These are phyloP conservation scores for Procavia capensis DNA, from an alignment of 2,113 vertebrate species.

Conservation along the genomic window DNA sequence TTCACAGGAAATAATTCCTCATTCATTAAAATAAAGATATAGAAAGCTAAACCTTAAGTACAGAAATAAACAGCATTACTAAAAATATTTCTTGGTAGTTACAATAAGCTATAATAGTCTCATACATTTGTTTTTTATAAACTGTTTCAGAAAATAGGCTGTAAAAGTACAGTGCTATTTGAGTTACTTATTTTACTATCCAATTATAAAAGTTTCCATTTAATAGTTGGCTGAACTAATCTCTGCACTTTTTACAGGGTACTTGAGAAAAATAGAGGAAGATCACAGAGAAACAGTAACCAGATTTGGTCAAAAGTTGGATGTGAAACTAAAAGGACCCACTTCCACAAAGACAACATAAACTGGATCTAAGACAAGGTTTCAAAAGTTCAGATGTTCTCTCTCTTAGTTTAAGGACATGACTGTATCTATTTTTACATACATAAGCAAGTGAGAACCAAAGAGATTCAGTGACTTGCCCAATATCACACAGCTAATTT, in stretches of 20 bases:
- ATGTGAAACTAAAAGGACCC: neutral
- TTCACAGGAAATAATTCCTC: slow-evolving; percentile 25
- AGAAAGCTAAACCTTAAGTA: slow-evolving; percentile 39
- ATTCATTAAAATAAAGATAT: slow-evolving; percentile 34
- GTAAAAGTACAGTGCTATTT: neutral
- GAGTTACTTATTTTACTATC: slow-evolving; percentile 46
- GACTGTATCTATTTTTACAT: neutral
- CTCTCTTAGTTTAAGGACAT: neutral
- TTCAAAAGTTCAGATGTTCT: slow-evolving; percentile 2
- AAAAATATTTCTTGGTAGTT: slow-evolving; percentile 50
- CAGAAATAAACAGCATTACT: slow-evolving; percentile 53
- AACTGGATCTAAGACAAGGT: neutral
- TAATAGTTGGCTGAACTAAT: slow-evolving; percentile 61
- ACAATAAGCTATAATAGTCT: slow-evolving; percentile 15
- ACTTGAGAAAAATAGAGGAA: neutral
- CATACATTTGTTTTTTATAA: neutral
- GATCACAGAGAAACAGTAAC: neutral
- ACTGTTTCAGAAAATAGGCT: slow-evolving; percentile 26
- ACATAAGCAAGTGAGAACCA: neutral
- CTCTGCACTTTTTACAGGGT: neutral
- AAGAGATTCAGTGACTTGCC: slow-evolving; percentile 38
- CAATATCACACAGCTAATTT: slow-evolving; percentile 33
- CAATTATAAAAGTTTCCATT: slow-evolving; percentile 32
- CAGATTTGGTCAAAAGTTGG: neutral
- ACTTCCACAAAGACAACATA: neutral